phyloP scores from a whole-genome alignment of 2,113 vertebrate genomes.

The Lycaon pictus region DNA sequence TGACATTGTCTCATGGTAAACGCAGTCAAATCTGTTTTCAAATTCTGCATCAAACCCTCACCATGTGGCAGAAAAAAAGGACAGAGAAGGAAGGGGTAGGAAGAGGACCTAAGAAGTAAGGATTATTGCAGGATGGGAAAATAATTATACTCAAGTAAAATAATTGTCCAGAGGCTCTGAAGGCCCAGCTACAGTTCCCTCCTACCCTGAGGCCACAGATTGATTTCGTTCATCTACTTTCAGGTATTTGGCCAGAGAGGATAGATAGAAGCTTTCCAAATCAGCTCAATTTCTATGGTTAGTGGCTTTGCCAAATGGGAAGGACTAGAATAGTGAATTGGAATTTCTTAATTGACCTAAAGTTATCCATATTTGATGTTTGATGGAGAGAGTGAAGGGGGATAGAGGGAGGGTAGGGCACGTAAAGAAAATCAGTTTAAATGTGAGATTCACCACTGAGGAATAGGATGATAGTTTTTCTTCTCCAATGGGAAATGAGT shows the following conservation, averaged over 20 bases:
- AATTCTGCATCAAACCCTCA: neutral
- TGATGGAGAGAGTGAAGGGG: neutral
- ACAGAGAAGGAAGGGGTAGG: neutral
- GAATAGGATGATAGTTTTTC: neutral
- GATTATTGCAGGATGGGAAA: neutral
- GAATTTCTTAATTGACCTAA: slow-evolving; percentile 15
- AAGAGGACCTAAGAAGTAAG: neutral
- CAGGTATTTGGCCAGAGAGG: neutral
- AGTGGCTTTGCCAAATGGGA: neutral
- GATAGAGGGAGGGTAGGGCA: neutral
- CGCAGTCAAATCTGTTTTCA: neutral
- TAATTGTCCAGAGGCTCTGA: neutral
- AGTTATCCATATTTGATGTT: neutral
- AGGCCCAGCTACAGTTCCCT: neutral
- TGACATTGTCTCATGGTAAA: neutral
- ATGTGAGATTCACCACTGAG: neutral
- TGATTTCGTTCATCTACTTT: neutral
- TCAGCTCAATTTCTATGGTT: neutral
- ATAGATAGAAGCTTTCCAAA: neutral
- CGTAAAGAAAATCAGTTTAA: neutral
- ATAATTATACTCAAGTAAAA: neutral
- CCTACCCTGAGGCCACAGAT: neutral
- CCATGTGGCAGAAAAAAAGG: neutral
- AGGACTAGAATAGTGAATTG: neutral
- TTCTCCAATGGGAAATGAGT: slow-evolving; percentile 14